phyloP scores from a whole-genome alignment of 2,888 invertebrate genomes.

The Stenotaenia linearis region DNA sequence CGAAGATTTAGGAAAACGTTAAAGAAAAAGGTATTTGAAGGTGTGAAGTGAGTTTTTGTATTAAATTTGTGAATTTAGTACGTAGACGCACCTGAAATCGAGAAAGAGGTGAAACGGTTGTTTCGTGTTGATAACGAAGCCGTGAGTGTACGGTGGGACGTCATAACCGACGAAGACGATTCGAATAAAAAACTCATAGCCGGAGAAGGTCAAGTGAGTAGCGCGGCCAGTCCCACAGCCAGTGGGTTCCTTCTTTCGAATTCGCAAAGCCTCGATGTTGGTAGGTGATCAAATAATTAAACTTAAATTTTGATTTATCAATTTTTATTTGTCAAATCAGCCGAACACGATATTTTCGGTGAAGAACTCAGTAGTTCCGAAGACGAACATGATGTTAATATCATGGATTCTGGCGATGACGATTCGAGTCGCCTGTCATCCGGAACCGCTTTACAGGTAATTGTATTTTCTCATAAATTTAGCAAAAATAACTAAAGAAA shows the following conservation, averaged over 20 bases:
- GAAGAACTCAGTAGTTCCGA: conserved; percentile 82
- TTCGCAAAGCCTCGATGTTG: conserved; percentile 35
- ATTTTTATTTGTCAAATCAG: conserved; percentile 50
- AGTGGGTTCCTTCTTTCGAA: conserved; percentile 34
- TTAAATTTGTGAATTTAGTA: too few species aligned
- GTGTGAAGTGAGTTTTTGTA: too few species aligned
- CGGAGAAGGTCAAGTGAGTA: conserved; percentile 32
- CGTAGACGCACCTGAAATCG: conserved; percentile 94
- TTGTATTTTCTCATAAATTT: too few species aligned
- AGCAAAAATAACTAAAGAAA: too few species aligned
- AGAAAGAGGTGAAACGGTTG: conserved; percentile 92
- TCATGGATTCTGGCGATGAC: conserved; percentile 68
- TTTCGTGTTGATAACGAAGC: conserved; percentile 90
- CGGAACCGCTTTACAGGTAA: conserved; percentile 61
- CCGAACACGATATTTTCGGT: conserved; percentile 83
- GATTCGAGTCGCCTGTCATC: conserved; percentile 60
- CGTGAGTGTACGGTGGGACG: conserved; percentile 77
- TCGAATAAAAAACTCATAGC: conserved; percentile 39
- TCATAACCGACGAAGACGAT: conserved; percentile 81
- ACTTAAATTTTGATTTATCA: too few species aligned
- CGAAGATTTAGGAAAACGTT: conserved; percentile 88
- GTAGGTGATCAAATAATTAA: neutral
- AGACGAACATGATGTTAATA: conserved; percentile 68
- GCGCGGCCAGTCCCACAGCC: conserved; percentile 32
- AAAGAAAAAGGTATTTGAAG: conserved; percentile 94